Evolutionary conservation across 2,797 vertebrate species (phyloP), one percentile per base, ranked within the genome.

Genomic region (Sciurus carolinensis): DNA sequence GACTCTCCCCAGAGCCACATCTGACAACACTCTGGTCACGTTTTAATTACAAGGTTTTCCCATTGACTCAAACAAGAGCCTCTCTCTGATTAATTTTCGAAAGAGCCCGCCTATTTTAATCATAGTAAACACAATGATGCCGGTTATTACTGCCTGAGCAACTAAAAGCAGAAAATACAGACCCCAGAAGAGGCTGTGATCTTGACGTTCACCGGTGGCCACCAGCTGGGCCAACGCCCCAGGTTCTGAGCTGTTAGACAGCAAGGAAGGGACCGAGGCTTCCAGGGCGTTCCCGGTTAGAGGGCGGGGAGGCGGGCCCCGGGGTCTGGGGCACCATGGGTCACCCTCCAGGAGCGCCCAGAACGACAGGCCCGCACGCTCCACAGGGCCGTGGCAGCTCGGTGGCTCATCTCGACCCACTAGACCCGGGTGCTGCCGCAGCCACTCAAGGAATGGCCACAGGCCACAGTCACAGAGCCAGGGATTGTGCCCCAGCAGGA

Each of bases 401-500:
- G 98, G 90, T 28, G 98, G 96, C 0, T 66, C 96, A 1, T 17
- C 52, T 22, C 89, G 81, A 80, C 94, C 88, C 52, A 99, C 47
- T 20, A 94, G 85, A 28, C 96, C 79, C 33, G 52, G 67, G 96
- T 98, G 99, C 44, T 92, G 87, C 28, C 42, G 98, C 30, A 99
- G 98, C 99, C 99, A 99, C 64, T 92, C 90, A 24, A 64, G 98
- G 85, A 99, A 98, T 18, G 92, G 98, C 97, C 98, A 95, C 77
- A 99, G 99, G 62, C 93, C 95, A 95, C 99, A 99, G 90, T 98
- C 97, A 0, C 99, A 99, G 76, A 98, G 96, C 99, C 99, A 99
- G 71, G 97, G 99, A 95, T 99, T 99, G 7, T 71, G 24, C 0
- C 98, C 98, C 72, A 99, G 97, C 91, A 94, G 44, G 18, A 98